Base-by-base conservation (phyloP, 2,113 vertebrate species). In the Gadus macrocephalus region DNA sequence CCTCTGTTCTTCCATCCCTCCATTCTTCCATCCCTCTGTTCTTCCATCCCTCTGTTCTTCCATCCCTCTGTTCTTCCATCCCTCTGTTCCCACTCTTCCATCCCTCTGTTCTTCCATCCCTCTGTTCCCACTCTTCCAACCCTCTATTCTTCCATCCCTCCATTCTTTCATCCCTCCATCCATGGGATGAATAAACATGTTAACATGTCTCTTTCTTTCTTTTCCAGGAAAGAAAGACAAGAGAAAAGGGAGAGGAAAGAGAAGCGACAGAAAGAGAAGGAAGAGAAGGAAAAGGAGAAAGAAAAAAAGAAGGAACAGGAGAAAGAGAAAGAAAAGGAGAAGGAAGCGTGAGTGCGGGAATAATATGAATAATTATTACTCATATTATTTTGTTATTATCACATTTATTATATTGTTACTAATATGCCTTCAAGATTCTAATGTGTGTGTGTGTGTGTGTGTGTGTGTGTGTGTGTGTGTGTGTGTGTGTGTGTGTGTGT, bases 201-300 rank as follows among this genome's bases (percentile, higher is more conserved):
- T 17, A n/a, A n/a, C 15, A 20, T 25, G 28, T 49, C 56, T 17
- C 22, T 70, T n/a, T n/a, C n/a, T n/a, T n/a, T n/a, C n/a, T 53
- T 80, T 65, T 69, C 62, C 79, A 91, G 83, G 74, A 92, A 93
- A 71, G 91, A 92, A 66, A 92, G 93, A 72, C 93, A 91, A 64
- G 85, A 91, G 69, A 92, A 94, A 74, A 91, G 93, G 78, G 88
- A 93, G 87, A 88, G 93, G 86, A 87, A 90, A 80, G 86, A 93
- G 81, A 78, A 93, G 88, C 89, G 89, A 81, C 91, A 92, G 64
- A 87, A 89, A 75, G 70, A 81, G 65, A 88, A 91, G 81, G 91
- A 93, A 3, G 83, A 94, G 59, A 76, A 76, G 72, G 85, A 91
- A 66, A 71, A 83, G 75, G 90, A 89, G 81, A 83, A 78, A 19